phyloP scores from a whole-genome alignment of 2,888 invertebrate genomes.

The Melitaea athalia region DNA sequence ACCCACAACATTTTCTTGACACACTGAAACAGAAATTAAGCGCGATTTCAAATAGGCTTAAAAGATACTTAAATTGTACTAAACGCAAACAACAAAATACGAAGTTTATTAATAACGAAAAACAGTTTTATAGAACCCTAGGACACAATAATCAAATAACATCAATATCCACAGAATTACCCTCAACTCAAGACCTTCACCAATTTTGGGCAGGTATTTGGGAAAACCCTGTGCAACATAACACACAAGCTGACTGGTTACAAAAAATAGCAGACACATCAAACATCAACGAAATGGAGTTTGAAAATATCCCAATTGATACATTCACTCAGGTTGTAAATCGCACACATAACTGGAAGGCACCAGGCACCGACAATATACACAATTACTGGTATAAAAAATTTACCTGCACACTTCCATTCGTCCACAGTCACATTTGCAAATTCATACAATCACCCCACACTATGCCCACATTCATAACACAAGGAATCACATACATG shows the following conservation, averaged over 20 bases:
- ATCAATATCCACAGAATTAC: background rate
- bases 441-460: slow-evolving; percentile 27
- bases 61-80: background rate
- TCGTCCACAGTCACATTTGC: background rate
- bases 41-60: background rate
- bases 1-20: slow-evolving; percentile 25
- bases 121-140: background rate
- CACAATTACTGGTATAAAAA: slow-evolving; percentile 8
- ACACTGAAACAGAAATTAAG: slow-evolving; percentile 27
- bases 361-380: slow-evolving; percentile 21
- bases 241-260: slow-evolving; percentile 28
- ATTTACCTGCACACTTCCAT: background rate
- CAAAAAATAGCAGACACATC: no score
- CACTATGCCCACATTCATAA: slow-evolving; percentile 31
- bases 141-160: background rate
- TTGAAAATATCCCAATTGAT: slow-evolving; percentile 29
- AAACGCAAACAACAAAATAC: background rate
- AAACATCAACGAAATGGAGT: slow-evolving; percentile 15
- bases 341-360: slow-evolving; percentile 32
- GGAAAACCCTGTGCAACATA: slow-evolving; percentile 30
- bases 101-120: background rate
- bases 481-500: slow-evolving; percentile 36
- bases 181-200: slow-evolving; percentile 20
- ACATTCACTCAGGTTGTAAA: slow-evolving; percentile 25
- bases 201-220: slow-evolving; percentile 33